A percentile compares a stretch with the other conserved stretches of the same genome.
Conservation (phyloP, 2,888 invertebrate species). For the Aphodius granarius region DNA sequence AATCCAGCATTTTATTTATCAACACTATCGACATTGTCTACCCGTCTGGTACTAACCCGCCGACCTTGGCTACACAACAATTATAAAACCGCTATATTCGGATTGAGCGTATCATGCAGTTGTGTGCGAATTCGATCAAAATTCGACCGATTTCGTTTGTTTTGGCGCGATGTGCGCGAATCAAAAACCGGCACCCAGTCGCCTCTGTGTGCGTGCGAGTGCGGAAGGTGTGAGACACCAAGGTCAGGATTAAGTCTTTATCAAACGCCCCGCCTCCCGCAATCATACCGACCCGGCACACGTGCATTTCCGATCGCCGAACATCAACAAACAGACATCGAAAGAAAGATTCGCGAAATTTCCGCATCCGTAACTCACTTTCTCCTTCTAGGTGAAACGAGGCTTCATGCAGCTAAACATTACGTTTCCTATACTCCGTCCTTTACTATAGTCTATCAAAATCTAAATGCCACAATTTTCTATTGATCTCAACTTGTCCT, state of each 20-base stretch:
- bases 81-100: conserved; percentile 27
- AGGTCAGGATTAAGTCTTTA: conserved; percentile 52
- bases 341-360: conserved; percentile 14
- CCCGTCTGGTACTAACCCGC: conserved; percentile 23
- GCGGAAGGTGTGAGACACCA: conserved; percentile 50
- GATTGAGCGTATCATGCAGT: conserved; percentile 19
- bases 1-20: conserved; percentile 40
- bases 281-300: conserved; percentile 28
- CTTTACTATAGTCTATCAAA: background rate
- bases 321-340: conserved; percentile 18
- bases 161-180: conserved; percentile 21
- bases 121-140: background rate
- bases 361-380: conserved; percentile 10
- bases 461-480: background rate
- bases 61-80: conserved; percentile 31
- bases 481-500: background rate
- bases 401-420: background rate
- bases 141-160: conserved; percentile 3
- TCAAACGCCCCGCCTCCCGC: conserved; percentile 32
- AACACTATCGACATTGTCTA: conserved; percentile 13
- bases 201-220: conserved; percentile 20
- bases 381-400: conserved; percentile 24
- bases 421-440: background rate
- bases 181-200: conserved; percentile 23
- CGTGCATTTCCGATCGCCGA: conserved; percentile 27